phyloP scores from a whole-genome alignment of 2,888 invertebrate species.

The Neoitamus cyanurus region DNA sequence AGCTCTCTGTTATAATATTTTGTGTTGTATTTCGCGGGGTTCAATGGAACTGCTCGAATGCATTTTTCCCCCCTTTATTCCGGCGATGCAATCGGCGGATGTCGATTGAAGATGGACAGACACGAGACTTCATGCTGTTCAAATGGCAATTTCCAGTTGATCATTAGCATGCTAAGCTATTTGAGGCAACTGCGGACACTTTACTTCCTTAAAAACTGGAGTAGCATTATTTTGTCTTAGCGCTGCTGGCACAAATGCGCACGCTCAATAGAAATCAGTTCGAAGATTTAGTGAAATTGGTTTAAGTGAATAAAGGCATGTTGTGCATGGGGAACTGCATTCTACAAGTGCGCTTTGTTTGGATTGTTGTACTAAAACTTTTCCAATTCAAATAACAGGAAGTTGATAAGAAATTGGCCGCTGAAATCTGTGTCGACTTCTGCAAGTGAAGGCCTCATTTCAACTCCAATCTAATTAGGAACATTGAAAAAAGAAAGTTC shows the following conservation, averaged over 20 bases:
- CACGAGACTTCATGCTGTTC: neutral
- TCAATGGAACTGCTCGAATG: neutral
- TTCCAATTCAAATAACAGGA: neutral
- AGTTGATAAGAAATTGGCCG: neutral
- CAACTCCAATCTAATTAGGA: too few species aligned
- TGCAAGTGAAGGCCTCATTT: neutral
- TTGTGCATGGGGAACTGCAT: neutral
- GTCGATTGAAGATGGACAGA: neutral
- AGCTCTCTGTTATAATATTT: neutral
- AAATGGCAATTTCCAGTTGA: neutral
- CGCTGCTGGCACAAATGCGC: neutral
- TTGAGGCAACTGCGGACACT: neutral
- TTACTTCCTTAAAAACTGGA: slow-evolving; percentile 1
- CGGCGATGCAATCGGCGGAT: neutral
- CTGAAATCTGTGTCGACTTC: neutral
- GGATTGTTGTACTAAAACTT: neutral
- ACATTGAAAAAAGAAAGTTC: too few species aligned
- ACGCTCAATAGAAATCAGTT: neutral
- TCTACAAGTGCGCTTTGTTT: neutral
- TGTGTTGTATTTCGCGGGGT: neutral
- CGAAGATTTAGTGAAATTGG: neutral
- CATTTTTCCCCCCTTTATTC: neutral
- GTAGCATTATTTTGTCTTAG: neutral
- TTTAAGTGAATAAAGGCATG: neutral
- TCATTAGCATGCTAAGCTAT: neutral